Conservation (phyloP, 2,113 vertebrate genomes). For the Neoarius graeffei region DNA sequence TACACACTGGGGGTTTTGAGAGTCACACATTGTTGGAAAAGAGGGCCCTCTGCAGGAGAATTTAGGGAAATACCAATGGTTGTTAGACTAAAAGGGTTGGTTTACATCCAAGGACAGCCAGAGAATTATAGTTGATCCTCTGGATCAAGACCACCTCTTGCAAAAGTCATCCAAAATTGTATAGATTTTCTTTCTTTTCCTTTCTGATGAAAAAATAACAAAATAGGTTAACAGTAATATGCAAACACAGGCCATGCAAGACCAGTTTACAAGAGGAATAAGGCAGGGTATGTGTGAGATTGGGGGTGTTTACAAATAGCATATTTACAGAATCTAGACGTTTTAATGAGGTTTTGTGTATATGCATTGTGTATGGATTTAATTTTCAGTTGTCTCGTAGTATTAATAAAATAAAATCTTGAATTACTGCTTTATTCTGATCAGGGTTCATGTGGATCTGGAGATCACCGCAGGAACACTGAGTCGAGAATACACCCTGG, state of each 20-base stretch:
- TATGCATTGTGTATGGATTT: background rate
- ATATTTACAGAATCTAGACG: no score
- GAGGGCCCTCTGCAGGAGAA: slow-evolving; percentile 63
- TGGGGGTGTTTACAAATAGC: no score
- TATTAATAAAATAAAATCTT: background rate
- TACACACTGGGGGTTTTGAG: background rate
- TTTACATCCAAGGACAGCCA: background rate
- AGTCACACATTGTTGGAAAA: background rate
- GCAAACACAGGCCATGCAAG: background rate
- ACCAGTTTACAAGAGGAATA: no score
- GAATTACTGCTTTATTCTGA: background rate
- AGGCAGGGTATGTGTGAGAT: no score
- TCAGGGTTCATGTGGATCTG: background rate
- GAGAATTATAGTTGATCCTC: no score
- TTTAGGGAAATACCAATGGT: slow-evolving; percentile 39
- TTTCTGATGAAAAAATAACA: background rate
- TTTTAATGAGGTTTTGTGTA: background rate
- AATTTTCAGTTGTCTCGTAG: background rate
- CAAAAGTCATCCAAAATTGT: background rate
- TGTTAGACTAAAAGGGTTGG: background rate
- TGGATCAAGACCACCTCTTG: background rate
- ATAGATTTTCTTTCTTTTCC: background rate
- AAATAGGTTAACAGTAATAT: background rate
- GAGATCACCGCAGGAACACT: background rate
- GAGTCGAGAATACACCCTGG: background rate